Evolutionary conservation across 2,113 vertebrate genomes (phyloP).

Genomic region (Toxotes jaculatrix): DNA sequence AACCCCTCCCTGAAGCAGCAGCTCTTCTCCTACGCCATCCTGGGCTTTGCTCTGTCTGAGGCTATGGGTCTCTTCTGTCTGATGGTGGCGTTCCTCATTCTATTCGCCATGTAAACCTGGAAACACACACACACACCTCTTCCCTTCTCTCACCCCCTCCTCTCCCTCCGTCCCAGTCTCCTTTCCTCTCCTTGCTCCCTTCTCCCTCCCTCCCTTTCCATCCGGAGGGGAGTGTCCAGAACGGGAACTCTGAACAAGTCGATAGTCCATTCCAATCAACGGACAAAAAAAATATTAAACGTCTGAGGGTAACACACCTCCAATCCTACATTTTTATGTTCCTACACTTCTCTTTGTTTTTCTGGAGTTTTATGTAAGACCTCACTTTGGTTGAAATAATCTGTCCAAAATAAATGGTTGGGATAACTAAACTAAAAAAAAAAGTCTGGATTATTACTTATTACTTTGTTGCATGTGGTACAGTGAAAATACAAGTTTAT

Average conservation of each 20-base stretch:
- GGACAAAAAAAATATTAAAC: conserved; percentile 33
- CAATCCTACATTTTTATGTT: conserved; percentile 74
- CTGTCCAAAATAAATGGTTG: conserved; percentile 85
- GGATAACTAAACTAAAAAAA: conserved; percentile 55
- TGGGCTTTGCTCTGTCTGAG: conserved; percentile 87
- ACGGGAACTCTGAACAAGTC: conserved; percentile 69
- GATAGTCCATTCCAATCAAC: conserved; percentile 79
- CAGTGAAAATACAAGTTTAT: too few relatives aligned
- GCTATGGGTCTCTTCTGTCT: conserved; percentile 88
- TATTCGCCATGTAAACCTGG: conserved; percentile 85
- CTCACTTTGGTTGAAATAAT: conserved; percentile 71
- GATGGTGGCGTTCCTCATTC: conserved; percentile 89
- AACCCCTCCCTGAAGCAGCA: conserved; percentile 88
- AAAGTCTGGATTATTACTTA: too few relatives aligned
- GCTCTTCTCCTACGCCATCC: conserved; percentile 87
- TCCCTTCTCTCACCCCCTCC: conserved; percentile 1
- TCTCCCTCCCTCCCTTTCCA: conserved; percentile 8
- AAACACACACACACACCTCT: background rate
- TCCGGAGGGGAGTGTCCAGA: conserved; percentile 50
- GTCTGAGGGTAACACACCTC: conserved; percentile 49
- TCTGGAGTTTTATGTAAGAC: conserved; percentile 78
- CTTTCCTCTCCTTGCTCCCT: conserved; percentile 11
- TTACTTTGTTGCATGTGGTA: too few relatives aligned
- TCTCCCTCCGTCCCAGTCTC: background rate
- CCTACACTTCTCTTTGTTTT: conserved; percentile 71